Conservation (phyloP, 2,888 invertebrate species). For the Drosophila austrosaltans region DNA sequence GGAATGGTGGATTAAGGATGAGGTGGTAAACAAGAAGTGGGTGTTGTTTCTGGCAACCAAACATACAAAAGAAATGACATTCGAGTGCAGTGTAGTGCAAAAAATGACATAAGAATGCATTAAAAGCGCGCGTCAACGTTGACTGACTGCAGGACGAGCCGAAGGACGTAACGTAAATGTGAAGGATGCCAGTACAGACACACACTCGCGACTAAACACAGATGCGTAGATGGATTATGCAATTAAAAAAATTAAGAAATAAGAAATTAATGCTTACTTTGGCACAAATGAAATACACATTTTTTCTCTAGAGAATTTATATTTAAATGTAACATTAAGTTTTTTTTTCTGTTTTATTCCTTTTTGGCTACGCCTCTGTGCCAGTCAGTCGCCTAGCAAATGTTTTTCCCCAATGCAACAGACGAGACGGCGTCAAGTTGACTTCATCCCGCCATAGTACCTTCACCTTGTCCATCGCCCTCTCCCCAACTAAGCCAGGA, state of each 20-base stretch:
- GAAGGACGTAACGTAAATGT: constrained; percentile 20
- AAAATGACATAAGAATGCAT: constrained; percentile 79
- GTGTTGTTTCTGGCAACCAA: constrained; percentile 27
- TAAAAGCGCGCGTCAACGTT: constrained; percentile 78
- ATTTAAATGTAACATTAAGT: not conserved
- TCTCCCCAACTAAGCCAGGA: constrained; percentile 12
- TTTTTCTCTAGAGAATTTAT: no score
- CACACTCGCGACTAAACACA: no score
- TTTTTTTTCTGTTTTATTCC: not conserved
- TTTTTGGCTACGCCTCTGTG: constrained; percentile 9
- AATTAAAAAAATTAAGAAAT: constrained; percentile 9
- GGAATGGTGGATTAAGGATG: constrained; percentile 29
- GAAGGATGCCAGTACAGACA: not conserved
- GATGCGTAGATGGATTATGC: not conserved
- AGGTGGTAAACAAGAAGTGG: not conserved
- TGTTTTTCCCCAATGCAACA: constrained; percentile 69
- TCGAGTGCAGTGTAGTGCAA: constrained; percentile 70
- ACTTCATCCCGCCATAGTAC: constrained; percentile 50
- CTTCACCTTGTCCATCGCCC: constrained; percentile 17
- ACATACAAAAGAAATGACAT: constrained; percentile 66
- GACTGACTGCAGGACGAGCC: constrained; percentile 64
- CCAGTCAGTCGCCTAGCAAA: constrained; percentile 39
- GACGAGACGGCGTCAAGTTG: constrained; percentile 78
- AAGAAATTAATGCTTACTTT: not conserved
- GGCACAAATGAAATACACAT: not conserved